phyloP scores from a whole-genome alignment of 2,113 vertebrate species.

The Chamaetylas fuelleborni region DNA sequence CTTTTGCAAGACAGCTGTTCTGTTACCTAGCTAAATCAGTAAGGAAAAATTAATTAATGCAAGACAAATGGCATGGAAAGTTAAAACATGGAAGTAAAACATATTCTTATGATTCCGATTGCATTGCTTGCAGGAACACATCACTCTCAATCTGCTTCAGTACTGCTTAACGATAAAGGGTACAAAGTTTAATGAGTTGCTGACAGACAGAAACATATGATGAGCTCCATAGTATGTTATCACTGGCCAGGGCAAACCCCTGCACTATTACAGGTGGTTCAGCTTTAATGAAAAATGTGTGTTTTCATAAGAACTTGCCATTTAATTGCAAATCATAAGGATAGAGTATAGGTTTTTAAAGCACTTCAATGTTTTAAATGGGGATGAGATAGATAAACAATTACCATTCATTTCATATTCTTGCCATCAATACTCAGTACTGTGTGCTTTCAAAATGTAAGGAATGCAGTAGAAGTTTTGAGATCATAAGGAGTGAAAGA shows the following conservation, averaged over 20 bases:
- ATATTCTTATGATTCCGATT: not conserved
- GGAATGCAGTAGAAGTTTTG: not conserved
- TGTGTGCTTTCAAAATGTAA: not conserved
- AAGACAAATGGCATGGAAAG: not conserved
- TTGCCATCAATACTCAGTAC: not conserved
- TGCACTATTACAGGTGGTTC: not conserved
- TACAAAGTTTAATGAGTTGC: not conserved
- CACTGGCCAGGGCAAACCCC: not conserved
- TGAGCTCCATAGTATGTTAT: not conserved
- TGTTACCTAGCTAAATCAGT: not conserved
- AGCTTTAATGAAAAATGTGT: not conserved
- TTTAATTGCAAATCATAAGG: not conserved
- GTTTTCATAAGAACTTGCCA: not conserved
- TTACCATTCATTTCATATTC: not conserved
- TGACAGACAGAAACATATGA: not conserved
- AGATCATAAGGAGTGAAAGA: not conserved
- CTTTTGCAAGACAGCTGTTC: not conserved
- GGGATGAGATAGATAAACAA: not conserved
- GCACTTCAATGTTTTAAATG: not conserved
- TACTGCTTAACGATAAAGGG: not conserved
- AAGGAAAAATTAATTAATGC: not conserved
- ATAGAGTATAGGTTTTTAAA: not conserved
- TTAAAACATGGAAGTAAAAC: not conserved
- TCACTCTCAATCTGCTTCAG: not conserved
- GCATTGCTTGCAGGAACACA: not conserved